These are phyloP conservation scores for Epistrophe eligans DNA, from an alignment of 2,888 invertebrate genomes.

Conservation along the genomic window DNA sequence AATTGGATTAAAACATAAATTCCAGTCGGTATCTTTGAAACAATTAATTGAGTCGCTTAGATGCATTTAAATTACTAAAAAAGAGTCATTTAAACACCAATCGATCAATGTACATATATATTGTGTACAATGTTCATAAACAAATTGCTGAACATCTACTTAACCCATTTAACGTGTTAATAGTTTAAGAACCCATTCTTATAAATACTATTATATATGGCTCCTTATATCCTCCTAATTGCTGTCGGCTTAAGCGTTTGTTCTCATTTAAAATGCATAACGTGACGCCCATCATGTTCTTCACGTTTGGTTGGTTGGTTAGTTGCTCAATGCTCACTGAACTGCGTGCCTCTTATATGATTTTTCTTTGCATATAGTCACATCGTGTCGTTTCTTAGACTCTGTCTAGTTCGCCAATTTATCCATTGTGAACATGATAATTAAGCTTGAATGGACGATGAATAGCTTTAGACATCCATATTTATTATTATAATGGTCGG, in stretches of 20 bases:
- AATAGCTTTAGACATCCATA: constrained; percentile 45
- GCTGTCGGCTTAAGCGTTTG: constrained; percentile 73
- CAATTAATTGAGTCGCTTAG: constrained; percentile 50
- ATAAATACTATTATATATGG: not conserved
- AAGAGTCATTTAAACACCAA: constrained; percentile 62
- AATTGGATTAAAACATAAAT: constrained; percentile 12
- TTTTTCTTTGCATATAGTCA: not conserved
- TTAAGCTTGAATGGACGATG: constrained; percentile 71
- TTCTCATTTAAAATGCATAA: constrained; percentile 73
- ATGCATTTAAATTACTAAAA: constrained; percentile 33
- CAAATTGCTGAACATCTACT: constrained; percentile 45
- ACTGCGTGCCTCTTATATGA: constrained; percentile 32
- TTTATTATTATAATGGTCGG: constrained; percentile 26
- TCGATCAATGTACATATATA: constrained; percentile 53
- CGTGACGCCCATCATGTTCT: constrained; percentile 66
- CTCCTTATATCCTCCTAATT: constrained; percentile 49
- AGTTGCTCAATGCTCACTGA: constrained; percentile 18
- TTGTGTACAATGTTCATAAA: not conserved
- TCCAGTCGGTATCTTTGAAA: constrained; percentile 49
- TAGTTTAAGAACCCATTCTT: constrained; percentile 63
- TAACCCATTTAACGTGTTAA: constrained; percentile 73
- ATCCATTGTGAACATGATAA: constrained; percentile 73
- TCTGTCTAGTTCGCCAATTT: constrained; percentile 72
- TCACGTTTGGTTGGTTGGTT: too few relatives aligned
- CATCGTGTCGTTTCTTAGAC: not conserved